Base-by-base conservation (phyloP, 1,140 invertebrate genomes). In the Drosophila neocordata region DNA sequence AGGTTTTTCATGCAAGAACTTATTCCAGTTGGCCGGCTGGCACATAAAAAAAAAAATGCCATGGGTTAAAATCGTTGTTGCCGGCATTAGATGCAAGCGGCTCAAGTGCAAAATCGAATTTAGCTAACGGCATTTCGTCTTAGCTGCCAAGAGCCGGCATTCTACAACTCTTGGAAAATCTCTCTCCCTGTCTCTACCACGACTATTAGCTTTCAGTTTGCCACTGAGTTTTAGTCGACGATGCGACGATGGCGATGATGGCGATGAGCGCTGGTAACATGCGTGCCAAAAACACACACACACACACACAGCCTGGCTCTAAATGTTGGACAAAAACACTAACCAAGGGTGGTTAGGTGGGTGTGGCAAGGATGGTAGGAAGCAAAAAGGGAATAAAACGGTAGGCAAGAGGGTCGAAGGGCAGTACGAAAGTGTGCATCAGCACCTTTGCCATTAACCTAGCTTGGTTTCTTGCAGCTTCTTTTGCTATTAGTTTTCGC, bases 31-130 rank as follows among this genome's bases (percentile, higher is more conserved):
- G 80, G 73, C 64, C 72, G 51, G 61, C 48, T 20, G 34, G 73
- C 65, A 53, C 60, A 77, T 59, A 79, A 51, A 22, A 37, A 3
- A 51, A 22, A 37, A 3, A 27, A 13, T 38, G 51, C 11, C 20
- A 15, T 11, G 41, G n/a, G 20, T 35, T 31, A n/a, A 44, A 72
- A 41, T 77, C 78, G 82, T 85, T 66, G 81, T 65, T 71, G 66
- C 69, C 82, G 77, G 78, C 82, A 85, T 85, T 85, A 87, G 82
- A 78, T 73, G 82, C 82, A 78, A 73, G 77, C 73, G 82, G 82
- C 82, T 85, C 82, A 87, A 85, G 82, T 85, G 82, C 82, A 85
- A 85, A 85, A 85, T 85, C 82, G 82, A 85, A 85, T 85, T 85
- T 87, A 72, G 70, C 77, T 82, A 85, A 85, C 78, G 82, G 74